Evolutionary conservation across 2,888 invertebrate species (phyloP).

Genomic region (Polydrusus pterygomalis): DNA sequence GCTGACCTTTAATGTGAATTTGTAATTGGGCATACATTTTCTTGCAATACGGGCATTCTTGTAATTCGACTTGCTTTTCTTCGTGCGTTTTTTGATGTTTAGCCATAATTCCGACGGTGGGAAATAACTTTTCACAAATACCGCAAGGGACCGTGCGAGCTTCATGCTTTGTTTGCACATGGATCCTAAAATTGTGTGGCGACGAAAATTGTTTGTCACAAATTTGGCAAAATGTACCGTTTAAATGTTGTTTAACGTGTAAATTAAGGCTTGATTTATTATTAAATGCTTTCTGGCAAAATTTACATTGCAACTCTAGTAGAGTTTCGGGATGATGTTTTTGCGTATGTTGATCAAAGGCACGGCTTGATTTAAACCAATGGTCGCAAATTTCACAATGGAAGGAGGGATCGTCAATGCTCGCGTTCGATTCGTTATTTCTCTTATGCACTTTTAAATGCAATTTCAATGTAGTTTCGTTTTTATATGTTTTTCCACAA

Average conservation of each 20-base stretch:
- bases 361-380: conserved; percentile 56
- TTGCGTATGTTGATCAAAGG: conserved; percentile 56
- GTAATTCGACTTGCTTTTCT: background rate
- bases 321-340: conserved; percentile 57
- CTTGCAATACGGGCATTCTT: conserved; percentile 11
- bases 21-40: conserved; percentile 9
- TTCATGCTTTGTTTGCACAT: conserved; percentile 30
- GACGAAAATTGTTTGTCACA: conserved; percentile 27
- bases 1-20: conserved; percentile 13
- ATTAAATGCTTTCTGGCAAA: conserved; percentile 15
- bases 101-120: conserved; percentile 66
- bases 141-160: conserved; percentile 65
- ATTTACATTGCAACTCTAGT: conserved; percentile 35
- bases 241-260: conserved; percentile 12
- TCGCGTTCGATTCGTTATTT: conserved; percentile 47
- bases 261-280: background rate
- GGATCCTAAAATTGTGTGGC: conserved; percentile 11
- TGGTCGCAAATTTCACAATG: conserved; percentile 60
- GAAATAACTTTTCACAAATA: conserved; percentile 74
- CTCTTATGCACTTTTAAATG: conserved; percentile 53
- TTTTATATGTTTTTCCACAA: conserved; percentile 58
- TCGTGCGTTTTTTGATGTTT: conserved; percentile 7
- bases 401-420: conserved; percentile 53
- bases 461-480: conserved; percentile 54
- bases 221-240: conserved; percentile 11